Evolutionary conservation across 2,113 vertebrate species (phyloP).

Genomic region (Pardalotus punctatus): DNA sequence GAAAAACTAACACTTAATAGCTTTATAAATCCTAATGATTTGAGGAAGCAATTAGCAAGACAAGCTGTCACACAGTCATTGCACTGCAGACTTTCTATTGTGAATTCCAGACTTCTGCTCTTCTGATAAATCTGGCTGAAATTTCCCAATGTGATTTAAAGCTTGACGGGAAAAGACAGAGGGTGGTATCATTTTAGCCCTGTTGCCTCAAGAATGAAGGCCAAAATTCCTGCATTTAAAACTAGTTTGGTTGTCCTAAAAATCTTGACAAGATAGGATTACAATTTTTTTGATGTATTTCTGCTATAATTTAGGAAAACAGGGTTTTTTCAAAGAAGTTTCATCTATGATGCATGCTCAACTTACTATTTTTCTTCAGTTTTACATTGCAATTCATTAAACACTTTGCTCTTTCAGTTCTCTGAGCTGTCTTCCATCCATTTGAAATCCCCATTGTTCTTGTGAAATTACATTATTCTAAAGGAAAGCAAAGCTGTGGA

Average conservation of each 20-base stretch:
- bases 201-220: not conserved
- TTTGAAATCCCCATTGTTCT: not conserved
- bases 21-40: not conserved
- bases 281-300: not conserved
- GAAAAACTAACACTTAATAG: not conserved
- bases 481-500: not conserved
- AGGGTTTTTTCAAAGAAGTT: not conserved
- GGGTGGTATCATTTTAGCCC: not conserved
- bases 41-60: not conserved
- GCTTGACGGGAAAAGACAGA: not conserved
- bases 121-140: not conserved
- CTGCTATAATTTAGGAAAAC: conserved; percentile 20
- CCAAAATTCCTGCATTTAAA: not conserved
- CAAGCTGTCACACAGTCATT: not conserved
- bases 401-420: conserved; percentile 40
- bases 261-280: not conserved
- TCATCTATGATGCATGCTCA: not conserved
- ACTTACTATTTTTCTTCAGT: conserved; percentile 41
- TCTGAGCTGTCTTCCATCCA: conserved; percentile 20
- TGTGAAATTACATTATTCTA: not conserved
- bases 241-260: not conserved
- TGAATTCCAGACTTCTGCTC: not conserved
- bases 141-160: not conserved
- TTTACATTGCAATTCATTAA: conserved; percentile 39
- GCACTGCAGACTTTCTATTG: not conserved